Base-by-base conservation (phyloP, 2,113 vertebrate genomes). In the Acinonyx jubatus region DNA sequence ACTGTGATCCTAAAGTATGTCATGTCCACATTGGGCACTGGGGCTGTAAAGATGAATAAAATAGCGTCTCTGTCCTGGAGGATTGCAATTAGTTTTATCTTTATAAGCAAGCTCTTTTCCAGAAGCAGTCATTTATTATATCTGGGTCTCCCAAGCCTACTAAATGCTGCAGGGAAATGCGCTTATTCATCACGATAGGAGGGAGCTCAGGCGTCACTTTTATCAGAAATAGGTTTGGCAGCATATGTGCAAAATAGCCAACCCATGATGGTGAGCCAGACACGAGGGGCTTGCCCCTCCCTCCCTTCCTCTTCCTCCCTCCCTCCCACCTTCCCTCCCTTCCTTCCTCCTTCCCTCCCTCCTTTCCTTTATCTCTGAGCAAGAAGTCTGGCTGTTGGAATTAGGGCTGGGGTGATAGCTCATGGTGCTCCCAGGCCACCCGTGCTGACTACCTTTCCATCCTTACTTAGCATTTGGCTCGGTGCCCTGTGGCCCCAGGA, bases 171-270 rank as follows among this genome's bases (percentile, higher is more conserved):
- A 18, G 69, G 55, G 38, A 90, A 84, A 61, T 25, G 12, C 11
- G 41, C 31, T 91, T 61, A 78, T 81, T 68, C n/a, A 33, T 76
- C 45, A 36, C 29, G 45, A 1, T 25, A 2, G 23, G 14, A 74
- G n/a, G 12, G 38, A 61, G 41, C 6, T 45, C 14, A 82, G 23
- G 41, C 45, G 79, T 61, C 57, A 81, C 13, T 87, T 55, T 85
- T 4, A 65, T 88, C 48, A 93, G 85, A 90, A 93, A 66, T 45
- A 74, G 29, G 10, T 88, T 73, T 45, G 89, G 73, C 36, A 68
- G 63, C 15, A n/a, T 3, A 48, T 3, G 25, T 82, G 79, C 33
- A 80, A 81, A 71, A 92, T 90, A 79, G n/a, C 10, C 10, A 82
- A 12, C 11, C n/a, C 79, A 29, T 31, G 27, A 83, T 50, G 52